These are phyloP conservation scores for Acanthaster planci DNA, from an alignment of 35 echinoderm and acorn worm species.

Conservation along the genomic window DNA sequence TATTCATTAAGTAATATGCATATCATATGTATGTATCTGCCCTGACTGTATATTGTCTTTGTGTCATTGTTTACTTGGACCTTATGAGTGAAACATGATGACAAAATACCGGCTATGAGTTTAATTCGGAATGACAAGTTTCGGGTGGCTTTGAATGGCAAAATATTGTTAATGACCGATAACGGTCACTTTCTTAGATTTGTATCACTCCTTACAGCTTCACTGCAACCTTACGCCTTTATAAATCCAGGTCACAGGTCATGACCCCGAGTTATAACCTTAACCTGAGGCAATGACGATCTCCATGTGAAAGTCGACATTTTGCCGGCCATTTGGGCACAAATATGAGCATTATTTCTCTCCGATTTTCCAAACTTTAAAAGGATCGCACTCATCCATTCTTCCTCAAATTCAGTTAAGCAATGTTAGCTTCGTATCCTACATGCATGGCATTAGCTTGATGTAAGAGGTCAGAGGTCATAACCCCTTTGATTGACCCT, in stretches of 20 bases:
- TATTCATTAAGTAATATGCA: neutral
- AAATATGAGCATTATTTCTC: neutral
- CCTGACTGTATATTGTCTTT: neutral
- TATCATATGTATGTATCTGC: neutral
- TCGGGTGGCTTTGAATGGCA: neutral
- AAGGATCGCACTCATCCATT: too few species aligned
- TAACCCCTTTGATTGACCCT: neutral
- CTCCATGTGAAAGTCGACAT: constrained; percentile 2
- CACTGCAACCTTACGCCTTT: neutral
- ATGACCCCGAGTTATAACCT: constrained; percentile 3
- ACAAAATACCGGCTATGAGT: neutral
- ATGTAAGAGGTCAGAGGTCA: constrained; percentile 13
- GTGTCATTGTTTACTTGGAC: neutral
- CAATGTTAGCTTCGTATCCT: too few species aligned
- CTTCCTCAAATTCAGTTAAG: too few species aligned
- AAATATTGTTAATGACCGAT: neutral
- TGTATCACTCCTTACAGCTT: neutral
- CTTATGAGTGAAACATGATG: neutral
- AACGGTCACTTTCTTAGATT: neutral
- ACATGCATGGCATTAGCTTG: too few species aligned
- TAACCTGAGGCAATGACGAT: neutral
- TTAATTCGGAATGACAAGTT: too few species aligned
- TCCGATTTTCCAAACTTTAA: neutral
- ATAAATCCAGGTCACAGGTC: constrained; percentile 3
- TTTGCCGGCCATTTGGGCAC: constrained; percentile 27